Base-by-base conservation (phyloP, 2,797 vertebrate species). In the Ctenopoma multispine region DNA sequence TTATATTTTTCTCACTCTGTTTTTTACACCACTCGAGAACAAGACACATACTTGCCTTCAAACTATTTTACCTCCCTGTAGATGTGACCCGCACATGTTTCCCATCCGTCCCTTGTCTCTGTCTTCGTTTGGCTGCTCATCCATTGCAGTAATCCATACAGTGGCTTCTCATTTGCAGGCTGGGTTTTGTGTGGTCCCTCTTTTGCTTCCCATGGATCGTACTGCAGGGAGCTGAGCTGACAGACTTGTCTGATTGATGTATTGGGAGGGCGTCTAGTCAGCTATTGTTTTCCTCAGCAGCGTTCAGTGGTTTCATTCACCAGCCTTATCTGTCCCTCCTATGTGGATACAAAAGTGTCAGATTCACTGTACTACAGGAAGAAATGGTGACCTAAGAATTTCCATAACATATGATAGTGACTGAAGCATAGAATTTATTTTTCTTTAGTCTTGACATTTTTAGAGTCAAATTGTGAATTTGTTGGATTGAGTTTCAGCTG, bases 201-300 rank as follows among this genome's bases (percentile, higher is more conserved):
- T 80, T 82, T 87, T 76, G 77, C 60, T 63, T 87, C 78, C 79
- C 69, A 64, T 73, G 65, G 83, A 83, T 90, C 79, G 87, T 87
- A 81, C 85, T 62, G 79, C 75, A 63, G 90, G 86, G 82, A 87
- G 79, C 70, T 38, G 60, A 63, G 72, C 80, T 86, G 89, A 89
- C 86, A 90, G 82, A 76, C 72, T 63, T n/a, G 64, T 78, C 74
- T 85, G 82, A 92, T 79, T 84, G 90, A 92, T 88, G 81, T 83
- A 68, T 80, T 78, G 70, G 74, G 63, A 18, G 18, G 48, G 67
- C 47, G 63, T 87, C 86, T 80, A 57, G 56, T 87, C 88, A 89
- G 75, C 82, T 79, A 82, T 88, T 89, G 87, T 87, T 87, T 90
- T 88, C 77, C 79, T 81, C 76, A 8, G 44, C 68, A 65, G 58